phyloP scores from a whole-genome alignment of 2,113 vertebrate species.

The Podarcis raffonei region DNA sequence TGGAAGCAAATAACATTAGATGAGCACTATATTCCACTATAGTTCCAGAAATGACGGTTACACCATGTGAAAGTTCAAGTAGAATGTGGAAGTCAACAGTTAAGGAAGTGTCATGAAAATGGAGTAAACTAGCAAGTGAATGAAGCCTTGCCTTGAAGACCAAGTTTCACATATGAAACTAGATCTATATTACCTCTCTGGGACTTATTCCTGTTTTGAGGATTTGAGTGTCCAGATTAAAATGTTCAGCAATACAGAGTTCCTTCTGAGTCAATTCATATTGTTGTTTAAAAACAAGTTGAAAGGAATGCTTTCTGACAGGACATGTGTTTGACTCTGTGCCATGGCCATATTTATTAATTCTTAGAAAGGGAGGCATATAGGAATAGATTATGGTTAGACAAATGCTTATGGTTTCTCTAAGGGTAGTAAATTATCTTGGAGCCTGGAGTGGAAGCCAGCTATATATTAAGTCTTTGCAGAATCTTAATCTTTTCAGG shows the following conservation, averaged over 20 bases:
- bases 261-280: slow-evolving; percentile 49
- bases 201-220: neutral
- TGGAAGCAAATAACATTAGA: too few species aligned
- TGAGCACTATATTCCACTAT: too few species aligned
- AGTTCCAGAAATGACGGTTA: too few species aligned
- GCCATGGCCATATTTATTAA: slow-evolving; percentile 55
- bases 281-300: slow-evolving; percentile 38
- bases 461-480: neutral
- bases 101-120: too few species aligned
- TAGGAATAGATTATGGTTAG: slow-evolving; percentile 35
- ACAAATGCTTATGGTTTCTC: slow-evolving; percentile 43
- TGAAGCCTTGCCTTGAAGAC: neutral
- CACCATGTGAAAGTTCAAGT: too few species aligned
- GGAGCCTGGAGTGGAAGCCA: neutral
- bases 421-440: slow-evolving; percentile 27
- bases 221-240: neutral
- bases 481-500: slow-evolving; percentile 2
- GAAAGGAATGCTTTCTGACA: slow-evolving; percentile 43
- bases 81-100: too few species aligned
- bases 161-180: neutral
- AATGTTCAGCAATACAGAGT: slow-evolving; percentile 32
- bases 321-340: slow-evolving; percentile 48
- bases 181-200: neutral
- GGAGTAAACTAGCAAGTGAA: too few species aligned
- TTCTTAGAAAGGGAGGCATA: slow-evolving; percentile 50